Percentiles rank a stretch among this genome's conserved stretches.
phyloP scores from a whole-genome alignment of 2,888 invertebrate species.

The Gerris lacustris region DNA sequence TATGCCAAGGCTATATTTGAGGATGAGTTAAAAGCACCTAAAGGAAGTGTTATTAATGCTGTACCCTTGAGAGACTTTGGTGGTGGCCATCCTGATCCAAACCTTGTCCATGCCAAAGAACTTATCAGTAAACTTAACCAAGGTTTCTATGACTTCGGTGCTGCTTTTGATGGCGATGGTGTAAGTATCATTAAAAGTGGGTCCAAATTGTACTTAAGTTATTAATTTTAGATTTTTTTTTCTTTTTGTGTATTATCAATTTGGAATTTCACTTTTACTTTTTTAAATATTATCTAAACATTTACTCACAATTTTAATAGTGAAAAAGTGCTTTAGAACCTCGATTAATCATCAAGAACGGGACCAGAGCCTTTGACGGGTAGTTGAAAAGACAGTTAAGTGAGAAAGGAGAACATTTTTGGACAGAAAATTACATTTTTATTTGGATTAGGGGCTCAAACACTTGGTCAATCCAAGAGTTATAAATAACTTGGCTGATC shows the following conservation, averaged over 20 bases:
- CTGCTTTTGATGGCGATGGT: conserved; percentile 98
- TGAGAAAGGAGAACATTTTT: too few species aligned
- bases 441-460: too few species aligned
- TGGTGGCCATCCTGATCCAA: conserved; percentile 93
- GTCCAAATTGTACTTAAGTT: too few species aligned
- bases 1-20: conserved; percentile 83
- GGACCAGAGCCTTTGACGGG: too few species aligned
- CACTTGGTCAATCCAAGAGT: too few species aligned
- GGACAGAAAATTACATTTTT: too few species aligned
- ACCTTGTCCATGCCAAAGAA: conserved; percentile 71
- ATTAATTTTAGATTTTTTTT: conserved; percentile 6
- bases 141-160: conserved; percentile 66
- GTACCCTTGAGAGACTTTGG: conserved; percentile 88
- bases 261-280: not conserved
- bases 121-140: conserved; percentile 50
- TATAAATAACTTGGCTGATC: too few species aligned
- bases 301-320: too few species aligned
- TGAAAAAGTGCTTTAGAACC: too few species aligned
- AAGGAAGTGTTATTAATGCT: conserved; percentile 58
- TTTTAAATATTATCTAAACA: not conserved
- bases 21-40: conserved; percentile 66
- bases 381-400: too few species aligned
- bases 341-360: too few species aligned
- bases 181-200: conserved; percentile 35
- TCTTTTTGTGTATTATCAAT: not conserved